Percentiles rank a stretch among this genome's conserved stretches.
Conservation (phyloP, 2,797 vertebrate genomes). For the Gymnodraco acuticeps region DNA sequence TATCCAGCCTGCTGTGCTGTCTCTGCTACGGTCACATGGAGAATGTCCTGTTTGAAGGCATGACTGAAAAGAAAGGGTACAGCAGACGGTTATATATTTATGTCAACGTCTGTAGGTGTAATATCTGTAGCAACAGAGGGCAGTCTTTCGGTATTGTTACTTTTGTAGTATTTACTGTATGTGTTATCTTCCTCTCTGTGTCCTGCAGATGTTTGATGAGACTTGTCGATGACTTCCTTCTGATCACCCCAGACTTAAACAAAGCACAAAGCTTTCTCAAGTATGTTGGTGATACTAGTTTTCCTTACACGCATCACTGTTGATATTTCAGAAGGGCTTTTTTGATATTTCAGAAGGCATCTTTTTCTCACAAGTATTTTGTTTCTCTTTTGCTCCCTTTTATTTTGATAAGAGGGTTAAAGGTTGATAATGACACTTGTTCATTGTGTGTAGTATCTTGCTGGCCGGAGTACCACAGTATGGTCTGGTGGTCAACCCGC, state of each 20-base stretch:
- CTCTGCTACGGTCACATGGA: conserved; percentile 98
- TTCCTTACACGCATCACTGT: not conserved
- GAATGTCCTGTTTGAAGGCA: conserved; percentile 82
- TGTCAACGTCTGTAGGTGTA: conserved; percentile 16
- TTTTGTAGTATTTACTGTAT: not conserved
- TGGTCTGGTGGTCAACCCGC: conserved; percentile 89
- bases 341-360: not conserved
- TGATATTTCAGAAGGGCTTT: not conserved
- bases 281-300: conserved; percentile 65
- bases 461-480: conserved; percentile 90
- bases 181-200: conserved; percentile 11
- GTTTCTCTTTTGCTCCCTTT: not conserved
- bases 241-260: conserved; percentile 90
- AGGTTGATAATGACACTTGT: not conserved
- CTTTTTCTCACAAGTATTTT: not conserved
- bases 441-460: conserved; percentile 81
- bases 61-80: conserved; percentile 87
- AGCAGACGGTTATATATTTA: not conserved
- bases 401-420: not conserved
- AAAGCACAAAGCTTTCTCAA: conserved; percentile 90
- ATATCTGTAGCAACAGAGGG: conserved; percentile 47
- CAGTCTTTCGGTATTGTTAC: conserved; percentile 14
- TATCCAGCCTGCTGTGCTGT: conserved; percentile 93
- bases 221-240: conserved; percentile 94
- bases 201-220: conserved; percentile 89